phyloP scores from a whole-genome alignment of 2,888 invertebrate genomes.

The Ormia ochracea region DNA sequence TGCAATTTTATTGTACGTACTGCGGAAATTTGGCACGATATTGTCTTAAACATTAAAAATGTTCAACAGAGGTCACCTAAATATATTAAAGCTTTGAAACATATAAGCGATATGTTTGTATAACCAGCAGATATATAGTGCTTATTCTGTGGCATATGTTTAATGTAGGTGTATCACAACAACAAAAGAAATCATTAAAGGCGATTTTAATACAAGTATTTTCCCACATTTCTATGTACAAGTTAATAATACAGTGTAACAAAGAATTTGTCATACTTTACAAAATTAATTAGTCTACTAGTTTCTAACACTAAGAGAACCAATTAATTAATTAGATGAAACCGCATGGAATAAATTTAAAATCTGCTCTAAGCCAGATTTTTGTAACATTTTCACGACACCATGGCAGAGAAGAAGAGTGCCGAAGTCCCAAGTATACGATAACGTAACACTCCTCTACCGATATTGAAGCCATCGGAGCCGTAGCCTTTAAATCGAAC shows the following conservation, averaged over 20 bases:
- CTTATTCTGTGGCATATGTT: neutral
- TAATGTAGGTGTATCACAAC: slow-evolving; percentile 32
- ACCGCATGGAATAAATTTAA: too few relatives aligned
- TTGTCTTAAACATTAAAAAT: slow-evolving; percentile 37
- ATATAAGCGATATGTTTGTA: neutral
- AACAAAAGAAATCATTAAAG: slow-evolving; percentile 27
- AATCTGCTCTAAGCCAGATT: too few relatives aligned
- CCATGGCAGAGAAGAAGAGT: too few relatives aligned
- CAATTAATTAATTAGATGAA: too few relatives aligned
- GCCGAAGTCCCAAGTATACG: too few relatives aligned
- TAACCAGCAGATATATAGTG: neutral
- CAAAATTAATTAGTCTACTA: neutral
- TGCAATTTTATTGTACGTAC: slow-evolving; percentile 3
- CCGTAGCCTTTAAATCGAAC: too few relatives aligned
- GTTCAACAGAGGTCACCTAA: slow-evolving; percentile 52
- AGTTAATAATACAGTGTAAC: neutral
- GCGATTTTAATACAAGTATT: slow-evolving; percentile 42
- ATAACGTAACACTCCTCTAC: too few relatives aligned
- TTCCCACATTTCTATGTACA: slow-evolving; percentile 55
- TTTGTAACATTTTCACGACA: too few relatives aligned
- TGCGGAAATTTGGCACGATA: slow-evolving; percentile 51
- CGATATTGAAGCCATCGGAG: too few relatives aligned
- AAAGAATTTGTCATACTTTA: neutral
- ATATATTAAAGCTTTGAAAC: slow-evolving; percentile 40
- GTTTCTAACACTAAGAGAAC: neutral